Percentiles rank a stretch among this genome's conserved stretches.
Evolutionary conservation across 2,888 invertebrate genomes (phyloP).

Genomic region (Allacma fusca): DNA sequence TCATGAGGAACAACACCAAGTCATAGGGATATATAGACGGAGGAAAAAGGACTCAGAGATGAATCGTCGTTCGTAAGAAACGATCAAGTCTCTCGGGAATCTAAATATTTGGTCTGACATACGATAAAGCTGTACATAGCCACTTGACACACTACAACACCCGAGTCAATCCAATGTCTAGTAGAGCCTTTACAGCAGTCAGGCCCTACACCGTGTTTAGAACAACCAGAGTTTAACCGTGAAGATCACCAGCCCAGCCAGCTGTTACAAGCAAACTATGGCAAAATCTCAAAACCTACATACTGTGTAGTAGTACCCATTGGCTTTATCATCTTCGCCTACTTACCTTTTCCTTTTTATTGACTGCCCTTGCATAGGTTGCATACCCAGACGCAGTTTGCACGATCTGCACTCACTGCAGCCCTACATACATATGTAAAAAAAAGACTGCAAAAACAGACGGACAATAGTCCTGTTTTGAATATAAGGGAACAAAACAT

Average conservation of each 20-base stretch:
- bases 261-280: background rate
- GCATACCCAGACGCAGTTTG: background rate
- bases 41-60: no score
- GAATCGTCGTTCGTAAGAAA: background rate
- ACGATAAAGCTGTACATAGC: background rate
- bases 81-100: slow-evolving; percentile 15
- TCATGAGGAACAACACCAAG: background rate
- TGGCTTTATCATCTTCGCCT: background rate
- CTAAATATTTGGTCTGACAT: background rate
- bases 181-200: background rate
- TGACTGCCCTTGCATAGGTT: background rate
- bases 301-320: background rate
- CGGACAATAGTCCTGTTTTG: no score
- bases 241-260: slow-evolving; percentile 9
- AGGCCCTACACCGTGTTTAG: background rate
- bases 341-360: background rate
- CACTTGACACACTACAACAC: background rate
- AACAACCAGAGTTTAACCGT: background rate
- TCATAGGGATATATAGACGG: background rate
- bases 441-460: no score
- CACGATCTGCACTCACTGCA: no score
- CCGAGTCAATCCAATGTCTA: background rate
- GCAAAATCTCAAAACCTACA: slow-evolving; percentile 3
- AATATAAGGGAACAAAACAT: background rate
- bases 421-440: no score